These are phyloP conservation scores for Myopa testacea DNA, from an alignment of 2,888 invertebrate genomes.

Conservation along the genomic window DNA sequence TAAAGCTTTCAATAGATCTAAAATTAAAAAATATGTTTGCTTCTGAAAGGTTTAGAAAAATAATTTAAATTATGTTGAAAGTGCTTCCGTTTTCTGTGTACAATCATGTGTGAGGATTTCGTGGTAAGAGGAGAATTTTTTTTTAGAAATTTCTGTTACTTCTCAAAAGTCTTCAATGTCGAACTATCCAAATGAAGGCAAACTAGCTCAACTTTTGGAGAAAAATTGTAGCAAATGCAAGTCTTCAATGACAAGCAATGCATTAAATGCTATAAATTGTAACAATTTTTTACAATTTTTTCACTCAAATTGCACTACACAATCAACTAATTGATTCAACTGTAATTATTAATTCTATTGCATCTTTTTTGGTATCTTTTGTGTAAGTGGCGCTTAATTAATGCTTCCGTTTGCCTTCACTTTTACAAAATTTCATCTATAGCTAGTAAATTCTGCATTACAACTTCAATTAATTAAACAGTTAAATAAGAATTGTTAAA, in stretches of 20 bases:
- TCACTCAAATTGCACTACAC: too few relatives aligned
- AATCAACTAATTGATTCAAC: too few relatives aligned
- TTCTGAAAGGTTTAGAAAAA: neutral
- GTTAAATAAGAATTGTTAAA: neutral
- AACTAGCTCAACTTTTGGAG: too few relatives aligned
- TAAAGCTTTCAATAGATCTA: neutral
- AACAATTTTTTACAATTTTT: neutral
- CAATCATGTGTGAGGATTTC: neutral
- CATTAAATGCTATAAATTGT: neutral
- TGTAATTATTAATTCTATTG: too few relatives aligned
- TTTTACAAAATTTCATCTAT: slow-evolving; percentile 24
- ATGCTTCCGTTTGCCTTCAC: slow-evolving; percentile 19
- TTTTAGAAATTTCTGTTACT: neutral
- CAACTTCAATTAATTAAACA: neutral
- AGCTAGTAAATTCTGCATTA: neutral
- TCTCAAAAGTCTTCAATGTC: slow-evolving; percentile 6
- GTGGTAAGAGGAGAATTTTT: neutral
- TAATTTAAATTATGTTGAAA: slow-evolving; percentile 4
- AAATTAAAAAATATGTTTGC: slow-evolving; percentile 25
- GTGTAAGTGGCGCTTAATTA: neutral
- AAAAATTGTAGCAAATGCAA: neutral
- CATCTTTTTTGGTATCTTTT: neutral
- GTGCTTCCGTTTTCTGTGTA: slow-evolving; percentile 9
- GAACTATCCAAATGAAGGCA: neutral
- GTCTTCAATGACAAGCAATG: neutral